Percentiles rank a stretch among this genome's conserved stretches.
These are phyloP conservation scores for Neogale vison DNA, from an alignment of 2,113 vertebrate genomes.

Conservation along the genomic window DNA sequence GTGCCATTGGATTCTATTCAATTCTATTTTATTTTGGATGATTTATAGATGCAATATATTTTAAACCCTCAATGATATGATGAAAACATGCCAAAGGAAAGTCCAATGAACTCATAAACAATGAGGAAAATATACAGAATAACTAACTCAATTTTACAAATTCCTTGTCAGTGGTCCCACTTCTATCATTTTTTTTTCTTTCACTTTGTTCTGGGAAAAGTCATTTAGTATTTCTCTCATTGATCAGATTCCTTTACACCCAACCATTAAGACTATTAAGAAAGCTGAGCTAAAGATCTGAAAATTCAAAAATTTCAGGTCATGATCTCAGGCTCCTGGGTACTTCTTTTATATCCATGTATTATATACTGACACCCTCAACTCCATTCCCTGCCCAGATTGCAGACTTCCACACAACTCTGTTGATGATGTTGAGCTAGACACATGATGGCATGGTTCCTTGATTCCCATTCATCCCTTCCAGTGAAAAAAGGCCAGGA, in stretches of 20 bases:
- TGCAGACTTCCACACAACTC: background rate
- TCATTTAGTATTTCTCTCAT: background rate
- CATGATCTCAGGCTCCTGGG: too few relatives aligned
- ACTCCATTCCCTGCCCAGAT: background rate
- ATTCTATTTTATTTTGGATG: slow-evolving; percentile 6
- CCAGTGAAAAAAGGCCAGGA: background rate
- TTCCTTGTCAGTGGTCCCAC: background rate
- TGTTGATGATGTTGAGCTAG: background rate
- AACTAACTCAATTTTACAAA: background rate
- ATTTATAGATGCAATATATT: background rate
- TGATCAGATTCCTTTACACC: background rate
- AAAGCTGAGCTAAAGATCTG: too few relatives aligned
- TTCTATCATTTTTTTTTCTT: background rate
- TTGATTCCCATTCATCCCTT: background rate
- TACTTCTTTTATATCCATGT: background rate
- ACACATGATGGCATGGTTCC: background rate
- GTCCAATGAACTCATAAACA: background rate
- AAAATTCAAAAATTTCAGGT: too few relatives aligned
- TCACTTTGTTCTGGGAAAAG: background rate
- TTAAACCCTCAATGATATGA: background rate
- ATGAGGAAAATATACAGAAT: background rate
- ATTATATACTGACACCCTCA: background rate
- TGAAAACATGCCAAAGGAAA: background rate
- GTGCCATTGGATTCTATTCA: background rate
- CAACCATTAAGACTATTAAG: too few relatives aligned